Percentiles rank a stretch among this genome's conserved stretches.
Evolutionary conservation across 2,888 invertebrate species (phyloP).

Genomic region (Aphidius colemani): DNA sequence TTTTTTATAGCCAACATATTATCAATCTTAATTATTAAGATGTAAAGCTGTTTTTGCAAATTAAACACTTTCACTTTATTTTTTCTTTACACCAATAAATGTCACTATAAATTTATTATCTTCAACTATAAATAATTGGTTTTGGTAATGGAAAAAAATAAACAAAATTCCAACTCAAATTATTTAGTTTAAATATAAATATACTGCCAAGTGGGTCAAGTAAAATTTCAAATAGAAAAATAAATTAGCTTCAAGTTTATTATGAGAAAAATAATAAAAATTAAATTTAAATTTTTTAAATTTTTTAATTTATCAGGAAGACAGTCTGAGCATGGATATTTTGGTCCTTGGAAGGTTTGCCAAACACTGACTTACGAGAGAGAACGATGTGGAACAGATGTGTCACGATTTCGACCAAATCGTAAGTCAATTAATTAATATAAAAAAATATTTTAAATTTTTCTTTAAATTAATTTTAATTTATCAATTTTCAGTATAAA

Average conservation of each 20-base stretch:
- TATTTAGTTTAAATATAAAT: neutral
- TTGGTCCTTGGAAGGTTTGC: constrained; percentile 87
- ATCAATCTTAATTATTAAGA: no score
- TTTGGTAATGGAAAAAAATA: neutral
- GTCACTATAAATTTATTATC: no score
- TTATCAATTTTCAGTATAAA: no score
- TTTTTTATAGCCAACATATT: no score
- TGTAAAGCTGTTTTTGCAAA: no score
- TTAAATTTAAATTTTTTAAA: no score
- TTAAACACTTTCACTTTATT: no score
- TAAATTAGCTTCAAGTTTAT: no score
- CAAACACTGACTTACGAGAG: constrained; percentile 80
- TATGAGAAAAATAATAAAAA: no score
- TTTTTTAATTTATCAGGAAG: no score
- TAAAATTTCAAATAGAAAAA: constrained; percentile 5
- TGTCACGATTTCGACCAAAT: constrained; percentile 78
- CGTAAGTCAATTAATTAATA: constrained; percentile 65
- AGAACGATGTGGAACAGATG: constrained; percentile 79
- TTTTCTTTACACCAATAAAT: no score
- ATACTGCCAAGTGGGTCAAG: neutral
- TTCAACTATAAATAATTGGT: neutral
- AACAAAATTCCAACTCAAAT: neutral
- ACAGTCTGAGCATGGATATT: constrained; percentile 76
- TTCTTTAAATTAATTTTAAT: neutral
- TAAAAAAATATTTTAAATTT: neutral